Base-by-base conservation (phyloP, 2,888 invertebrate genomes). In the Hypomecis punctinalis region DNA sequence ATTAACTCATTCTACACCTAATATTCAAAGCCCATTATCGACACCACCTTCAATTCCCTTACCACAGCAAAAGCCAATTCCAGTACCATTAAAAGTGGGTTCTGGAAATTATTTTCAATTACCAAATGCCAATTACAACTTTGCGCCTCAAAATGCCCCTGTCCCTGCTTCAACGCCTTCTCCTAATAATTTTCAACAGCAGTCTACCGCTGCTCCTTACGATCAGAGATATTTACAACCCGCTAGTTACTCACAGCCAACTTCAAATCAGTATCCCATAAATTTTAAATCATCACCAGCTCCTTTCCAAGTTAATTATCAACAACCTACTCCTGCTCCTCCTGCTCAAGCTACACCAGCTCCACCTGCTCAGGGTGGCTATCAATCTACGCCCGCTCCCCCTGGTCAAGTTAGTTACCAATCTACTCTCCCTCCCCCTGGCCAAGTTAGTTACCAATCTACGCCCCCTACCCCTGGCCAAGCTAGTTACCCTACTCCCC, bases 51-150 rank as follows among this genome's bases (percentile, higher is more conserved):
- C 43, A 36, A 4, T 10, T 36, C 48, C 49, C 11, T 23, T 36
- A 0, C 37, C 33, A 57, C 47, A 67, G 33, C 69, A 64, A 57
- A 64, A 63, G 6, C 60, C 57, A 0, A 62, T 72, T 6, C 66
- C 72, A 39, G 68, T 72, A 6, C 67, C 70, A 47, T 63, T 68
- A 11, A 61, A 66, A 2, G 55, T 49, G 10, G 63, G 40, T 61
- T 45, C 46, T 8, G 51, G 48, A 33, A 67, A 61, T 40, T 63
- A 46, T 36, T 59, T 63, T 39, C 57, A 54, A 42, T 40, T 54
- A 46, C 40, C 51, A 2, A 40, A 51, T 43, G 39, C 46, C 4
- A 70, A 67, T 13, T 62, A 53, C 10, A 59, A 56, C 11, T 47
- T 61, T 43, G 54, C 45, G 13, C 57, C 47, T 36, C 65, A 61